Evolutionary conservation across 2,888 invertebrate species (phyloP).

Genomic region (Hanleya hanleyi): DNA sequence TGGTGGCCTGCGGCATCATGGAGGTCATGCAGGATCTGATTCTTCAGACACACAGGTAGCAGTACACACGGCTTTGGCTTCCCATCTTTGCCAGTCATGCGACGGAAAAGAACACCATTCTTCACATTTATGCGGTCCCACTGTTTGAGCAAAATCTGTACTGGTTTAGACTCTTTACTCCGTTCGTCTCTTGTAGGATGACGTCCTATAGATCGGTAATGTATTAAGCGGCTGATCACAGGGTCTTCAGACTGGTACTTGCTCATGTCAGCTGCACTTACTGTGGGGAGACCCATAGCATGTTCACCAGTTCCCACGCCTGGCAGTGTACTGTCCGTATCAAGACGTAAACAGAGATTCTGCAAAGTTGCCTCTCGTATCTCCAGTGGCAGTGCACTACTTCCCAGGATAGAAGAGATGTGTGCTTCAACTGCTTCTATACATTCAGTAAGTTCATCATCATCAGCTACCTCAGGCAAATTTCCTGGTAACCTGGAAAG

Average conservation of each 20-base stretch:
- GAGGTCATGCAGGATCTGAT: not conserved
- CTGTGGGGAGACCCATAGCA: not conserved
- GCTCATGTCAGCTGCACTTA: not conserved
- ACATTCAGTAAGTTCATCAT: too few relatives aligned
- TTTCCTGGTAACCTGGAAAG: too few relatives aligned
- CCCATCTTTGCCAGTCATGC: not conserved
- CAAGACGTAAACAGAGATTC: too few relatives aligned
- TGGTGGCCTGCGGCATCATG: not conserved
- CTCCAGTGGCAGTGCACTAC: too few relatives aligned
- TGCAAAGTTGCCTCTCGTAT: too few relatives aligned
- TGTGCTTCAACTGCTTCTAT: too few relatives aligned
- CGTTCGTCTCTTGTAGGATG: not conserved
- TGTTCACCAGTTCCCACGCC: too few relatives aligned
- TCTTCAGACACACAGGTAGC: not conserved
- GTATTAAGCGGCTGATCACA: not conserved
- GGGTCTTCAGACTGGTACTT: not conserved
- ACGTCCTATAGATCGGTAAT: not conserved
- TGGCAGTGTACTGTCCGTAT: too few relatives aligned
- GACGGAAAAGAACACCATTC: slow-evolving; percentile 3
- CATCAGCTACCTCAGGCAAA: too few relatives aligned
- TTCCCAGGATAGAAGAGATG: too few relatives aligned
- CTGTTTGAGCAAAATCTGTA: not conserved
- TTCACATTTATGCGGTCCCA: not conserved
- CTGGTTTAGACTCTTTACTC: not conserved
- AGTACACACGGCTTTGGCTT: not conserved